phyloP scores from a whole-genome alignment of 2,797 vertebrate species.

The Tinamus major region DNA sequence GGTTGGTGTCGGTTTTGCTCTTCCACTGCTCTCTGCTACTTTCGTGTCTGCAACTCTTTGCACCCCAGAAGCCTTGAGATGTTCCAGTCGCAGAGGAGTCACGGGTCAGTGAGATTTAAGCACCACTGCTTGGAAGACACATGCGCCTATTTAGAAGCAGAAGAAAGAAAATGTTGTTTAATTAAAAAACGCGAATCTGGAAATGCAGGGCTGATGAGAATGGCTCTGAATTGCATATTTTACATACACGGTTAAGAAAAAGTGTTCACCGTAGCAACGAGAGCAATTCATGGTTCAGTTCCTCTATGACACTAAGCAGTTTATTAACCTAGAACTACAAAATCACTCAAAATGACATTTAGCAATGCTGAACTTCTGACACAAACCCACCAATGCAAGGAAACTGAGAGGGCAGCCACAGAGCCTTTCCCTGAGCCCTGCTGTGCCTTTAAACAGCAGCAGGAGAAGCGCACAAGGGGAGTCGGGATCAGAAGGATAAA shows the following conservation, averaged over 20 bases:
- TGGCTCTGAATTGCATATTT: neutral
- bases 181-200: slow-evolving; percentile 34
- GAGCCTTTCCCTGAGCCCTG: neutral
- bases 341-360: slow-evolving; percentile 52
- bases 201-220: slow-evolving; percentile 4
- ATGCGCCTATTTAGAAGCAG: neutral
- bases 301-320: neutral
- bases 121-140: neutral
- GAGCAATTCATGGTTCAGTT: slow-evolving; percentile 21
- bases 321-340: slow-evolving; percentile 61
- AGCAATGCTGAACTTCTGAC: slow-evolving; percentile 24
- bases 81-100: neutral
- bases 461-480: neutral
- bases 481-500: neutral
- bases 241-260: neutral
- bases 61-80: neutral
- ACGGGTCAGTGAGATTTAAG: neutral
- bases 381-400: neutral
- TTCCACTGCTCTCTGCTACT: neutral
- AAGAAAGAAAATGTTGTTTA: neutral
- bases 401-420: neutral
- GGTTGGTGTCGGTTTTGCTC: neutral
- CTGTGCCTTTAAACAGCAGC: neutral
- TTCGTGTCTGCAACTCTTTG: slow-evolving; percentile 9
- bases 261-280: neutral